Percentiles rank a stretch among this genome's conserved stretches.
phyloP scores from a whole-genome alignment of 2,113 vertebrate genomes.

The Callionymus lyra region DNA sequence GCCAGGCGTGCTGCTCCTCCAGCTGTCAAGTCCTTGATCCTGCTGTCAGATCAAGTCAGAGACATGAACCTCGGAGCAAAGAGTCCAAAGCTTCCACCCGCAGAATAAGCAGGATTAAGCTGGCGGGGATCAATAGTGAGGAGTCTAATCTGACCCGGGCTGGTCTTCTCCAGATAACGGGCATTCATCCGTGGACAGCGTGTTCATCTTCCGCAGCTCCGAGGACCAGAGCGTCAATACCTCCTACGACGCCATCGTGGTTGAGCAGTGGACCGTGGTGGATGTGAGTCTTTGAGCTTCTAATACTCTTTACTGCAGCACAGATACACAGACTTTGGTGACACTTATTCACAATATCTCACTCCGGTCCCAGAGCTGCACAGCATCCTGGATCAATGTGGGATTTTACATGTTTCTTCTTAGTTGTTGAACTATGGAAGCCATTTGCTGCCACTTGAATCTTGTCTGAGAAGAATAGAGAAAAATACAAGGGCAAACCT shows the following conservation, averaged over 20 bases:
- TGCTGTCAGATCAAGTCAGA: too few species aligned
- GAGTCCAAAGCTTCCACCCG: conserved; percentile 12
- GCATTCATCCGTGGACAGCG: conserved; percentile 72
- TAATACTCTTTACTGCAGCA: conserved; percentile 3
- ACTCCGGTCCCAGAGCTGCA: too few species aligned
- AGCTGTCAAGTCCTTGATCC: too few species aligned
- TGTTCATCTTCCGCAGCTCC: conserved; percentile 87
- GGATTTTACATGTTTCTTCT: too few species aligned
- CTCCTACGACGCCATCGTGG: conserved; percentile 92
- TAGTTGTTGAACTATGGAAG: too few species aligned
- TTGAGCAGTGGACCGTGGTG: conserved; percentile 92
- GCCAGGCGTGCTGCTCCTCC: too few species aligned
- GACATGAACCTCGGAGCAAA: too few species aligned
- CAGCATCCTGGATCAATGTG: too few species aligned
- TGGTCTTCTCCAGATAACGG: conserved; percentile 35
- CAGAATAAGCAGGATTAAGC: conserved; percentile 32
- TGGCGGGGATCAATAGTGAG: conserved; percentile 23
- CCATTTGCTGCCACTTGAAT: too few species aligned
- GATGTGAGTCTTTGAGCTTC: conserved; percentile 68
- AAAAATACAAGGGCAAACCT: too few species aligned
- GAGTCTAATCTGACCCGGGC: conserved; percentile 18
- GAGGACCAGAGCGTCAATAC: conserved; percentile 67
- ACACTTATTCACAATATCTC: too few species aligned
- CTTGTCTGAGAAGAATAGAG: too few species aligned
- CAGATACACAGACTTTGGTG: neutral